Percentiles rank a stretch among this genome's conserved stretches.
Evolutionary conservation across 2,888 invertebrate species (phyloP).

Genomic region (Caenorhabditis parvicauda): DNA sequence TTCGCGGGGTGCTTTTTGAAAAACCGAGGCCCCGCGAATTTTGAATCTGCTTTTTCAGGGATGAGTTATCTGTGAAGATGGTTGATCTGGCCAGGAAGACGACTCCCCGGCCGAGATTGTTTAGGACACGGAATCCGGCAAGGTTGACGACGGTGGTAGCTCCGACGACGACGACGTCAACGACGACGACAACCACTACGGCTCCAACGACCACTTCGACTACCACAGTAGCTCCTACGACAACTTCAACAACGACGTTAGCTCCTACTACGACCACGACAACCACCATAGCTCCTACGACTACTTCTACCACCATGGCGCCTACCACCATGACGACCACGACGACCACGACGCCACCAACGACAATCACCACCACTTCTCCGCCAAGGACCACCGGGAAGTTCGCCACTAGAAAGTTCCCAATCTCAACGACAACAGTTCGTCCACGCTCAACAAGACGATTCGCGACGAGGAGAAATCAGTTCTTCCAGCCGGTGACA

Average conservation of each 20-base stretch:
- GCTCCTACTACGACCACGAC: constrained; percentile 8
- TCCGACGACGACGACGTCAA: constrained; percentile 9
- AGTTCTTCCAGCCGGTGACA: neutral
- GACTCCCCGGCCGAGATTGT: too few species aligned
- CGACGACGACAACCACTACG: constrained; percentile 13
- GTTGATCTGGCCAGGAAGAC: too few species aligned
- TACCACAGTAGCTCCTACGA: constrained; percentile 7
- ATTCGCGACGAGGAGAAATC: neutral
- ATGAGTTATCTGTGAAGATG: too few species aligned
- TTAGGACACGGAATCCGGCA: too few species aligned
- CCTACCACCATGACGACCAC: constrained; percentile 8
- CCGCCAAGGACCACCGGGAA: too few species aligned
- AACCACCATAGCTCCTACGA: neutral
- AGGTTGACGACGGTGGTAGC: neutral
- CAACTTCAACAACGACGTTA: constrained; percentile 6
- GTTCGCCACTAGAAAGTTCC: too few species aligned
- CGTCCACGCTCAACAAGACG: too few species aligned
- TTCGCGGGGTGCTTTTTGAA: too few species aligned
- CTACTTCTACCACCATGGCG: neutral
- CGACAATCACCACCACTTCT: neutral
- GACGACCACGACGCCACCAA: too few species aligned
- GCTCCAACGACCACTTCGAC: constrained; percentile 13
- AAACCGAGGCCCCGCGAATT: too few species aligned
- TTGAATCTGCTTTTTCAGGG: too few species aligned
- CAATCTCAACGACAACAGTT: too few species aligned